A percentile compares a stretch with the other conserved stretches of the same genome.
These are phyloP conservation scores for Sinocyclocheilus anshuiensis DNA, from an alignment of 2,113 vertebrate species.

Conservation along the genomic window DNA sequence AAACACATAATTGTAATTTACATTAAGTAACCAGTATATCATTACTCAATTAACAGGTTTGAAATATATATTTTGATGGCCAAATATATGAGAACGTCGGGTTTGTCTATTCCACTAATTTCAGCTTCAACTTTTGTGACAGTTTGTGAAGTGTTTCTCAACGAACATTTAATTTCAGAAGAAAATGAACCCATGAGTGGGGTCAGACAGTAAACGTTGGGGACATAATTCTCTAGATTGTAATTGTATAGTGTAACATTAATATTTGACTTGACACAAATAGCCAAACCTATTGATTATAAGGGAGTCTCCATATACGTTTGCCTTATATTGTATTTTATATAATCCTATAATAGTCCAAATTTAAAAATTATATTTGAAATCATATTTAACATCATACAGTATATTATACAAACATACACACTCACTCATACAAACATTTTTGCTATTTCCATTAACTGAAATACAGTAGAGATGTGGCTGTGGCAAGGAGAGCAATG, in stretches of 20 bases:
- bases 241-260: neutral
- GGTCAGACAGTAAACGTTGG: neutral
- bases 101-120: neutral
- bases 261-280: neutral
- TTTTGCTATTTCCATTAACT: slow-evolving; percentile 50
- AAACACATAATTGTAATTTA: neutral
- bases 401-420: neutral
- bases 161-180: neutral
- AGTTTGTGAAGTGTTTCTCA: neutral
- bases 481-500: slow-evolving; percentile 69
- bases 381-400: neutral
- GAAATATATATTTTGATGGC: neutral
- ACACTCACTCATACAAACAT: neutral
- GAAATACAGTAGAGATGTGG: slow-evolving; percentile 72
- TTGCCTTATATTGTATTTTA: neutral
- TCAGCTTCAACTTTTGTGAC: too few relatives aligned
- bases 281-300: neutral
- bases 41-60: neutral
- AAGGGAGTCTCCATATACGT: neutral
- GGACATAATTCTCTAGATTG: neutral
- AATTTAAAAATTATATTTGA: neutral
- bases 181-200: neutral
- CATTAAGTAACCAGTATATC: neutral
- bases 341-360: neutral
- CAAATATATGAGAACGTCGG: neutral